Evolutionary conservation across 2,113 vertebrate species (phyloP).

Genomic region (Paramisgurnus dabryanus): DNA sequence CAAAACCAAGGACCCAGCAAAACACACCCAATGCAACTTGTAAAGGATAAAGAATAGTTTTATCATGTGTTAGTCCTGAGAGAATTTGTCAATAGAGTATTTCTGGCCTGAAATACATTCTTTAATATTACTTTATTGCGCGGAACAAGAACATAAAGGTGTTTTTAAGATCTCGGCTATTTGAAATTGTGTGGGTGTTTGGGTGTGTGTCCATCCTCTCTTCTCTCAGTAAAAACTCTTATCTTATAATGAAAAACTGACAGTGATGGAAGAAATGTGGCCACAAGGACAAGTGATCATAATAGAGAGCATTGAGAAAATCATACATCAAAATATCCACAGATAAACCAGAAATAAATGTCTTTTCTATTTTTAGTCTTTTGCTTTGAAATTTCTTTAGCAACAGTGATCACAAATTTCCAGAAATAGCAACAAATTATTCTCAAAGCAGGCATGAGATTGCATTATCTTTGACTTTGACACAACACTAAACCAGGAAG

Average conservation of each 20-base stretch:
- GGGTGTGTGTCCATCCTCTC: conserved; percentile 25
- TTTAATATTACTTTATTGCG: not conserved
- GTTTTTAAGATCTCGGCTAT: not conserved
- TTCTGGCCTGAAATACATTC: not conserved
- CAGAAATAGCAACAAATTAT: not conserved
- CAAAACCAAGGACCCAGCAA: not conserved
- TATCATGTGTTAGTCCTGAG: not conserved
- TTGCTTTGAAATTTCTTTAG: not conserved
- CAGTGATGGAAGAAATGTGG: conserved; percentile 17
- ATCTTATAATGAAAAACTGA: conserved; percentile 62
- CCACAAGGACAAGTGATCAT: conserved; percentile 48
- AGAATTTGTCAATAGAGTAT: not conserved
- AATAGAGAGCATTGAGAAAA: conserved; percentile 34
- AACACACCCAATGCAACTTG: not conserved
- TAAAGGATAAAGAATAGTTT: not conserved
- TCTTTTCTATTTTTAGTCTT: no score
- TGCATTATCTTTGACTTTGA: not conserved
- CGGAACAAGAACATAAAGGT: not conserved
- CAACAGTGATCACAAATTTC: not conserved
- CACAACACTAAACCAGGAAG: not conserved
- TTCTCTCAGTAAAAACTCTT: conserved; percentile 55
- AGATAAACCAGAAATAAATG: not conserved
- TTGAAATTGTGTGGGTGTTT: conserved; percentile 11
- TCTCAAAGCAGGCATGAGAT: not conserved
- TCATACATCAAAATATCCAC: not conserved